Percentiles rank a stretch among this genome's conserved stretches.
phyloP scores from a whole-genome alignment of 2,888 invertebrate species.

The Aleiodes leptofemur region DNA sequence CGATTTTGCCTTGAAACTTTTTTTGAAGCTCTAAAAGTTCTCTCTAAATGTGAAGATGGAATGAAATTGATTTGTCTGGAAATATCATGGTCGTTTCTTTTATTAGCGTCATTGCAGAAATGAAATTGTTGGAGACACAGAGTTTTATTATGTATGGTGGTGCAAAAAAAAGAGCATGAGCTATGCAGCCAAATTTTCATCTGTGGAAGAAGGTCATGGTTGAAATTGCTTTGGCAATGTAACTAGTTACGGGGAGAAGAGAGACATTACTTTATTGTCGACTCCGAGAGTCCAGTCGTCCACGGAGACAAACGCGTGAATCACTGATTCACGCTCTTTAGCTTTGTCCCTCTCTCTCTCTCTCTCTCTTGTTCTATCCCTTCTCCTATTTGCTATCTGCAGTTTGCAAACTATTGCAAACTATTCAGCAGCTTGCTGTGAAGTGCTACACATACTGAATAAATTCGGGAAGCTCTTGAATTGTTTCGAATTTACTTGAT shows the following conservation, averaged over 20 bases:
- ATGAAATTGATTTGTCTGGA: too few species aligned
- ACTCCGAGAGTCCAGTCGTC: conserved; percentile 28
- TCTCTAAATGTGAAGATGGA: too few species aligned
- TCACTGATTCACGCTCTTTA: conserved; percentile 28
- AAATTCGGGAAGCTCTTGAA: too few species aligned
- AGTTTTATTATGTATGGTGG: background rate
- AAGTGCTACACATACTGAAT: conserved; percentile 2
- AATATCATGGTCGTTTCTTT: too few species aligned
- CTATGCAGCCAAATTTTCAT: background rate
- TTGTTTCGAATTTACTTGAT: background rate
- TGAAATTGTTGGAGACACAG: too few species aligned
- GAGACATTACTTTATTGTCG: conserved; percentile 17
- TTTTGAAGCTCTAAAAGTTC: too few species aligned
- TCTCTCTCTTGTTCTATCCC: too few species aligned
- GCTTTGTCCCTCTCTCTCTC: background rate
- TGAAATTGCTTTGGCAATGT: conserved; percentile 24
- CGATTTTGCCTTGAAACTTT: too few species aligned
- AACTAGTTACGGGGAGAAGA: conserved; percentile 4
- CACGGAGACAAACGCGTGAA: conserved; percentile 25
- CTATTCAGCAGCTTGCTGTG: background rate
- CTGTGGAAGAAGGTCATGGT: conserved; percentile 10
- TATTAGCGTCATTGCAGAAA: too few species aligned
- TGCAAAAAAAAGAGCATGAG: background rate
- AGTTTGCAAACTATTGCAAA: conserved; percentile 2
- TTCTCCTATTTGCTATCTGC: too few species aligned